These are phyloP conservation scores for Sebastes matsubarae DNA, from an alignment of 2,797 vertebrate genomes.

Conservation along the genomic window DNA sequence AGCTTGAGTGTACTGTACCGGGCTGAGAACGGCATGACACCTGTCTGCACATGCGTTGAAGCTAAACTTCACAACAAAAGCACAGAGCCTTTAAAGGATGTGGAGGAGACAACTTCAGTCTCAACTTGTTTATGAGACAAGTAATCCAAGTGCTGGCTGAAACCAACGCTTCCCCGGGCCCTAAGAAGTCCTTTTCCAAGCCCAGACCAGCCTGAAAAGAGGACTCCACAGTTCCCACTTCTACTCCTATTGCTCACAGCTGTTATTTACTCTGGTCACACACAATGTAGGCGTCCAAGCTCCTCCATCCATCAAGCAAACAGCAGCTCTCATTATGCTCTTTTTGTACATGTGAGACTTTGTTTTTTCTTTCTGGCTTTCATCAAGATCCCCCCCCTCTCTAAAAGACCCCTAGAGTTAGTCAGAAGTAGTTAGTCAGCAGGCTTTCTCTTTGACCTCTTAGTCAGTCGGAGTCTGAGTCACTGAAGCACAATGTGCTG, in stretches of 20 bases:
- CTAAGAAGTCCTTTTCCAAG: conserved; percentile 9
- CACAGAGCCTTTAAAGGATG: conserved; percentile 14
- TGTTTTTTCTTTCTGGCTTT: conserved; percentile 19
- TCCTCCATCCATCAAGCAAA: conserved; percentile 41
- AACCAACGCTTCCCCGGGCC: neutral
- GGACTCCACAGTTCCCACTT: conserved; percentile 29
- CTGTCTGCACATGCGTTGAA: conserved; percentile 36
- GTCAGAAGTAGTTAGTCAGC: conserved; percentile 35
- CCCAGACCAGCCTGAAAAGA: conserved; percentile 27
- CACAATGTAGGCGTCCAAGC: conserved; percentile 16
- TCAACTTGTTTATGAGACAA: conserved; percentile 31
- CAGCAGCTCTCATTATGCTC: conserved; percentile 41
- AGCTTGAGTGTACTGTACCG: conserved; percentile 30
- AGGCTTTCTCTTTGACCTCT: conserved; percentile 42
- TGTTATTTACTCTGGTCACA: conserved; percentile 42
- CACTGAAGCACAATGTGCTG: conserved; percentile 47
- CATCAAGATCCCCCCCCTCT: conserved; percentile 6
- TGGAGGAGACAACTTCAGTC: conserved; percentile 20
- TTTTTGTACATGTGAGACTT: conserved; percentile 31
- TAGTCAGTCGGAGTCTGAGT: conserved; percentile 67
- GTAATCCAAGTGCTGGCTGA: conserved; percentile 3
- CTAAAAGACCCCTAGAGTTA: conserved; percentile 23
- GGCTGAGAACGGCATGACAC: conserved; percentile 33
- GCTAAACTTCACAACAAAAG: conserved; percentile 33
- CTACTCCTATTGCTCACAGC: conserved; percentile 46